Percentiles rank a stretch among this genome's conserved stretches.
phyloP scores from a whole-genome alignment of 2,113 vertebrate genomes.

The Hucho hucho region DNA sequence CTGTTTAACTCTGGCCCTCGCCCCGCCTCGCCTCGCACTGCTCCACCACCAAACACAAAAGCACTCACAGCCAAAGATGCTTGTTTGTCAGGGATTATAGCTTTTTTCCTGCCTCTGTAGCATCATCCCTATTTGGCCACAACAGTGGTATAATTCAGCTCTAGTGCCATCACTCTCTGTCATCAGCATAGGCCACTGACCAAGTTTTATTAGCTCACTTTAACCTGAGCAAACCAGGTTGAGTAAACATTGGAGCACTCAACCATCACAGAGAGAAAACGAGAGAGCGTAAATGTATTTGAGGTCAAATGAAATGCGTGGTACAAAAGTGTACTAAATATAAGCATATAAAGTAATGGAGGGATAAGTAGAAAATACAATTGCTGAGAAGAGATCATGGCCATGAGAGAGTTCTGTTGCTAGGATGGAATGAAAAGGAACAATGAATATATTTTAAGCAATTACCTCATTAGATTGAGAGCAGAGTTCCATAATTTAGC shows the following conservation, averaged over 20 bases:
- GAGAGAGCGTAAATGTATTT: constrained; percentile 18
- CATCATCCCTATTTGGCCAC: constrained; percentile 63
- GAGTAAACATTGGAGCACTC: constrained; percentile 50
- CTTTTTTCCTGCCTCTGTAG: constrained; percentile 56
- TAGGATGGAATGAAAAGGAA: constrained; percentile 58
- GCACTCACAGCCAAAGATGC: constrained; percentile 61
- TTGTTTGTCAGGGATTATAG: constrained; percentile 74
- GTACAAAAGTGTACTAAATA: constrained; percentile 24
- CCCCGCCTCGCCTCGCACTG: constrained; percentile 37
- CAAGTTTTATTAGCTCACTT: constrained; percentile 57
- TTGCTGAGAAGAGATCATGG: constrained; percentile 49
- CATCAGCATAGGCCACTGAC: constrained; percentile 61
- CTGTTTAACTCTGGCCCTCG: constrained; percentile 64
- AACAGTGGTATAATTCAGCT: constrained; percentile 52
- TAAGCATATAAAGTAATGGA: constrained; percentile 29
- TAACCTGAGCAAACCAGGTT: constrained; percentile 57
- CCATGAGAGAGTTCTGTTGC: constrained; percentile 58
- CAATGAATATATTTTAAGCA: constrained; percentile 73
- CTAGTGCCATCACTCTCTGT: constrained; percentile 49
- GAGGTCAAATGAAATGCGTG: constrained; percentile 20
- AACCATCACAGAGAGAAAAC: constrained; percentile 35
- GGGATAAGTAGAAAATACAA: constrained; percentile 27
- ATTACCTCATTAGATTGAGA: constrained; percentile 72
- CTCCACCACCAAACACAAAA: constrained; percentile 39
- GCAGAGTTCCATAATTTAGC: constrained; percentile 72